Conservation (phyloP, 2,113 vertebrate genomes). For the Butorides virescens region DNA sequence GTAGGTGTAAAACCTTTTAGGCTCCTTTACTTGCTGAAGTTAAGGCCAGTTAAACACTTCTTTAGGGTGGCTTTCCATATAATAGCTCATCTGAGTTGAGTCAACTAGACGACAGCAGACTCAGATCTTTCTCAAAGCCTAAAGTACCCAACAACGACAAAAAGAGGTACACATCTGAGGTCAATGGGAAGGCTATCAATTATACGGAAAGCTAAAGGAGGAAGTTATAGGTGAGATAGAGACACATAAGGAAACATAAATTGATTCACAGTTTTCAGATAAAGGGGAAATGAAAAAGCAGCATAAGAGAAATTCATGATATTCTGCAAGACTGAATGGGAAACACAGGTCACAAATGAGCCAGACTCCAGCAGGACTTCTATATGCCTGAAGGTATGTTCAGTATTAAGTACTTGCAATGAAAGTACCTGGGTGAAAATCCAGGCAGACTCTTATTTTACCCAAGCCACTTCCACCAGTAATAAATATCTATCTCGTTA, state of each 20-base stretch:
- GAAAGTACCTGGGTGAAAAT: background rate
- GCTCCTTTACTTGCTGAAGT: background rate
- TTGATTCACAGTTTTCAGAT: background rate
- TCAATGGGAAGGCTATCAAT: background rate
- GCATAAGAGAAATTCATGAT: background rate
- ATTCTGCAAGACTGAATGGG: background rate
- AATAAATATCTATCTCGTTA: background rate
- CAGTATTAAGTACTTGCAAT: background rate
- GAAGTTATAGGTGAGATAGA: background rate
- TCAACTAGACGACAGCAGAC: background rate
- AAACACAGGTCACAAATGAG: background rate
- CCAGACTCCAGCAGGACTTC: background rate
- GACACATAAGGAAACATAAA: background rate
- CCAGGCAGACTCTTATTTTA: constrained; percentile 18
- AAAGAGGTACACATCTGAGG: background rate
- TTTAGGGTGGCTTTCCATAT: background rate
- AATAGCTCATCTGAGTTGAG: background rate
- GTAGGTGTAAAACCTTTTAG: background rate
- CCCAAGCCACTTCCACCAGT: background rate
- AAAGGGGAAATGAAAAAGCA: background rate
- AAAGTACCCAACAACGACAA: background rate
- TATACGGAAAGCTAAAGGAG: background rate
- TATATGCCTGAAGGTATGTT: background rate
- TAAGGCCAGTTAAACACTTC: background rate
- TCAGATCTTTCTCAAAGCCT: background rate